Evolutionary conservation across 2,797 vertebrate genomes (phyloP), one percentile per base, ranked within the genome.

Genomic region (Valencia hispanica): DNA sequence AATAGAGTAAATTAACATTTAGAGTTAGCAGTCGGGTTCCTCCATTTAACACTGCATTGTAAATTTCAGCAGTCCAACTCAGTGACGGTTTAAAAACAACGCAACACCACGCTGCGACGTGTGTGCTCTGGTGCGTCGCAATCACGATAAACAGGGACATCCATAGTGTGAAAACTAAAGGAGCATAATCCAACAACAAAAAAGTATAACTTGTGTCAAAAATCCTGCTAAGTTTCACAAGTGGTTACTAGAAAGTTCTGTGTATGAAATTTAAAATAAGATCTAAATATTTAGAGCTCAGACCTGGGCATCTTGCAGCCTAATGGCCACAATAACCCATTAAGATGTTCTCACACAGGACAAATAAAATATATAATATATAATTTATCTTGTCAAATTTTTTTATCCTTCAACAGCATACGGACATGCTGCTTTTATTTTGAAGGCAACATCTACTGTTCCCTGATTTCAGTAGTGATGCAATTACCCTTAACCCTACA

Each of bases 41-140:
- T 73, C 36, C 5, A 74, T 77, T 55, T 57, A 61, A 80, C 73
- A 69, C 45, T 25, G 53, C 63, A 50, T 59, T 80, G 51, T 55
- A 70, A 83, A 75, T 87, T 72, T 74, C 55, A 71, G 55, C 73
- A 48, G 55, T 72, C 45, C 68, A 74, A 57, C 68, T 73, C 39
- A 51, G 20, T 65, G 45, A 51, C n/a, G 11, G 45, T 51, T 17
- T 74, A 22, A 55, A n/a, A 45, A 69, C 18, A 63, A 50, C 53
- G 12, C 25, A 51, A 74, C 27, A 66, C 68, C 25, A 71, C 48
- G 79, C 1, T 45, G 36, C 22, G n/a, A 32, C 30, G 78, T 76
- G 68, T 20, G 43, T 22, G 15, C 50, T 76, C n/a, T 48, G 61
- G 15, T 53, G 61, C 36, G 30, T 39, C 5, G 25, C 47, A 10